Base-by-base conservation (phyloP, 1,140 invertebrate species). In the Procambarus virginalis region DNA sequence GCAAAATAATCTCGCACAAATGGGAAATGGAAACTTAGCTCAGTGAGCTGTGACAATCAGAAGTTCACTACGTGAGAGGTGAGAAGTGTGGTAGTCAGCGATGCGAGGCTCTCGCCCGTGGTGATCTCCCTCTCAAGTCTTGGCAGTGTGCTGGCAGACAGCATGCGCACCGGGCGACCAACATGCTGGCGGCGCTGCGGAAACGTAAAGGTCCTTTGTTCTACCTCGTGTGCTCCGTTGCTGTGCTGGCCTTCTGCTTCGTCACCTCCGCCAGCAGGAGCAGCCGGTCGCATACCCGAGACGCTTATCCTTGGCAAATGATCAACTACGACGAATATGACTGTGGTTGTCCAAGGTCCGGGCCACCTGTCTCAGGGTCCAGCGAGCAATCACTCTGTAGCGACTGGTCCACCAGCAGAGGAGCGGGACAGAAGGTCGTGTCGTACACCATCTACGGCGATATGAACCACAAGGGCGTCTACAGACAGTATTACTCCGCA, bases 371-470 rank as follows among this genome's bases (percentile, higher is more conserved):
- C 12, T 2, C 34, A 8, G 45, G 12, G 4, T 51, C 46, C 2
- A 48, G 45, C 14, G 14, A 64, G 14, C 60, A 46, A 49, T 92
- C 91, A 0, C n/a, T 90, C 51, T 92, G 91, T 73, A 82, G 91
- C 60, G 83, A 86, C 8, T 82, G 70, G 68, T 86, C 91, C 6
- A 90, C 68, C n/a, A 89, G 60, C n/a, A 58, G 91, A 34, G 91
- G 91, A 12, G 45, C 17, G 0, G 80, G 75, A 6, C 91, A 92
- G 80, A 81, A 78, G 34, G 91, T 92, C 45, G 88, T 92, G 45
- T 73, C 91, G 0, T 92, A 86, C 51, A 86, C 49, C 10, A 51
- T 92, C 4, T 92, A 90, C 48, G 91, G 91, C 10, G 34, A 89
- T 46, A 70, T 82, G 49, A 84, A 45, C 34, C 73, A 83, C 2